Base-by-base conservation (phyloP, 1,140 invertebrate genomes). In the Samia ricini region DNA sequence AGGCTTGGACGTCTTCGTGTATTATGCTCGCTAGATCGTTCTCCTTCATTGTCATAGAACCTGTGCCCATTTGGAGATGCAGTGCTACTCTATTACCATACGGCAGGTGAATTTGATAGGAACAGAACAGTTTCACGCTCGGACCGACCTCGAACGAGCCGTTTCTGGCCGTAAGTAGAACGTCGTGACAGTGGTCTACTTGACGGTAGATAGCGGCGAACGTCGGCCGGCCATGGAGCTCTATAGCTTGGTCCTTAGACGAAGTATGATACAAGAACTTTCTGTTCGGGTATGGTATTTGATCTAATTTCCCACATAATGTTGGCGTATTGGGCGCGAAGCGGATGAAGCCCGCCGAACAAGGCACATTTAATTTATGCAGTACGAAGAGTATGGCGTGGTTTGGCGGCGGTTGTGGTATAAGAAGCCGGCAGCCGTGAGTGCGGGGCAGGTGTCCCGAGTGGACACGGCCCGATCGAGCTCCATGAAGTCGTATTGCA, bases 151-250 rank as follows among this genome's bases (percentile, higher is more conserved):
- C 91, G 79, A 93, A 92, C 63, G 92, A 92, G 69, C 92, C 93
- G 82, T 93, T 93, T 61, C 87, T 89, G n/a, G 81, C 82, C 50
- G 91, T 89, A 59, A 94, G 89, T 4, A 93, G 92, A 48, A 94
- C 88, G 77, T 94, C 93, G 73, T 94, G 94, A 66, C 94, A 94
- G 72, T 92, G 92, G 79, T 94, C 93, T 23, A 94, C 93, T 59
- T 92, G 78, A 67, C 91, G 91, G 83, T 93, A 94, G 26, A 78
- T 83, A 63, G 93, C 86, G 69, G 91, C 86, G 90, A 94, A 94
- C 72, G 92, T 90, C 33, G 93, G 93, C 75, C 88, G 88, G 56
- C 92, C 92, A 66, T 92, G 91, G 20, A 93, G 76, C 65, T 91
- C 88, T 60, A 94, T 68, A 76, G 66, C 83, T 19, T 85, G 77